Base-by-base conservation (phyloP, 1,140 invertebrate genomes). In the Temnothorax longispinosus region DNA sequence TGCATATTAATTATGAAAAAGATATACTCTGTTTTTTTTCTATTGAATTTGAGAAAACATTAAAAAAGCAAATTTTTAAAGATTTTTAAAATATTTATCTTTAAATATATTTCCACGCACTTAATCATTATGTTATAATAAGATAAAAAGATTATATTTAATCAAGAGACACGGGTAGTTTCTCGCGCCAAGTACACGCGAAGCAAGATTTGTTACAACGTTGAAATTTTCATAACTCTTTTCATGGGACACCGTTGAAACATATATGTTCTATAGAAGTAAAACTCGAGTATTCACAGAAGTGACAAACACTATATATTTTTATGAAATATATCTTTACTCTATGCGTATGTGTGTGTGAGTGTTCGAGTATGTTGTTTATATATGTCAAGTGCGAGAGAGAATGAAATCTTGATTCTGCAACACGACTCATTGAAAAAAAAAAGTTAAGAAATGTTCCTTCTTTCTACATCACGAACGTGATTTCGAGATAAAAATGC, bases 221-320 rank as follows among this genome's bases (percentile, higher is more conserved):
- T 35, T 76, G 56, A 41, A 69, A 7, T 65, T 78, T 52, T 35
- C n/a, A 11, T 74, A 47, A 15, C 32, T 58, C 35, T 77, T 72
- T 21, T 52, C 8, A 15, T 0, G 2, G 4, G 47, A 71, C 27
- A 80, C 32, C 21, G 47, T 54, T 60, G n/a, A 21, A 74, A 38
- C 56, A 13, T 69, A 18, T 10, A 52, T 27, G 4, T 65, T 78
- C 50, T 76, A 67, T 87, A 89, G 54, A 75, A 78, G 88, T 82
- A 58, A 89, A 78, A 67, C 50, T 56, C 50, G 47, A 82, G 13
- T 84, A 58, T 69, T 82, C 27, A 44, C 71, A 76, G 1, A 75
- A 65, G 27, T 58, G 50, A 71, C n/a, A 77, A 85, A 65, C 58
- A 77, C 32, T 81, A 89, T 87, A 90, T 90, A 90, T 89, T 90